Percentiles rank a stretch among this genome's conserved stretches.
Evolutionary conservation across 2,888 invertebrate genomes (phyloP).

Genomic region (Troides oblongomaculatus): DNA sequence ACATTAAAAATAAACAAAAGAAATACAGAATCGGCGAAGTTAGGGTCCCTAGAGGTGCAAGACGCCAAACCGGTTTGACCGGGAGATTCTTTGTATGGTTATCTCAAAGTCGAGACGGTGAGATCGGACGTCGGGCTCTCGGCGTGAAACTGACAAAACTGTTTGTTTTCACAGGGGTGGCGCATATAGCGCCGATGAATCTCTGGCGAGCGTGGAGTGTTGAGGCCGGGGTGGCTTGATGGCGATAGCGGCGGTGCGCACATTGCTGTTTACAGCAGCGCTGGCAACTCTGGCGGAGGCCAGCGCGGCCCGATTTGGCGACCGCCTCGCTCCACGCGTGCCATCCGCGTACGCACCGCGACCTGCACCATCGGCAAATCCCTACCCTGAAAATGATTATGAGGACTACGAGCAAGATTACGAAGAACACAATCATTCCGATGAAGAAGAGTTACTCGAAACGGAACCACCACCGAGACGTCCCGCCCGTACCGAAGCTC

Average conservation of each 20-base stretch:
- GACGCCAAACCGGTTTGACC: constrained; percentile 67
- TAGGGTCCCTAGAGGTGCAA: constrained; percentile 66
- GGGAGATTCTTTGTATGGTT: constrained; percentile 65
- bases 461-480: constrained; percentile 57
- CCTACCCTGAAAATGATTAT: constrained; percentile 55
- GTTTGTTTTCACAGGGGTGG: constrained; percentile 58
- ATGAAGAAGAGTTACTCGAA: constrained; percentile 46
- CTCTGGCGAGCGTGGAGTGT: constrained; percentile 54
- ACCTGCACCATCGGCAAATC: constrained; percentile 49
- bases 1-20: constrained; percentile 60
- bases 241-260: constrained; percentile 58
- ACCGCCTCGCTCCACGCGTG: constrained; percentile 67
- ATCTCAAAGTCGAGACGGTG: constrained; percentile 55
- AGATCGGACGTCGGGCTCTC: constrained; percentile 43
- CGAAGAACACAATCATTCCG: constrained; percentile 50
- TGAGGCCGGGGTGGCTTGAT: constrained; percentile 69
- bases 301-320: constrained; percentile 63
- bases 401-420: constrained; percentile 65
- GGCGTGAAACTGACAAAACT: constrained; percentile 46
- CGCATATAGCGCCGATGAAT: constrained; percentile 56
- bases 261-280: constrained; percentile 60
- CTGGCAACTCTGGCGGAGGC: constrained; percentile 51
- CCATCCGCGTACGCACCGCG: constrained; percentile 66
- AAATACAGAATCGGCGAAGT: constrained; percentile 66
- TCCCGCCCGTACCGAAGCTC: constrained; percentile 68